These are phyloP conservation scores for Petrocephalus zakoni DNA, from an alignment of 2,113 vertebrate genomes.

Conservation along the genomic window DNA sequence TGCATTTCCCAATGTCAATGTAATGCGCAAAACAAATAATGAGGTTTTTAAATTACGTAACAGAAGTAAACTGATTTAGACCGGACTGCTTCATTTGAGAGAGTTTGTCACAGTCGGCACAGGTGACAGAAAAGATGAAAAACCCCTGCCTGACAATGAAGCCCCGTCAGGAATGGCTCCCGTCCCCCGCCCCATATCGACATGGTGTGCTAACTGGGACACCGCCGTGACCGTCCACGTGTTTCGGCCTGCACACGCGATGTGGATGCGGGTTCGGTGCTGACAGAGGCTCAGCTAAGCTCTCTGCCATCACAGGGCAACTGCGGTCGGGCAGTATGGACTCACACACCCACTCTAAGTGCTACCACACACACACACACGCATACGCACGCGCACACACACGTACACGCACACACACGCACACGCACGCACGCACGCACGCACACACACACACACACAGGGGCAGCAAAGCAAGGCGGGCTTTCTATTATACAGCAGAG, in stretches of 20 bases:
- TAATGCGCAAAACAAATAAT: not conserved
- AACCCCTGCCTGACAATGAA: not conserved
- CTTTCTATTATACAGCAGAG: not conserved
- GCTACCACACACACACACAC: not conserved
- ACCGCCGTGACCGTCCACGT: not conserved
- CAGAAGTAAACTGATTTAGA: not conserved
- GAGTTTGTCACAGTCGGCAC: not conserved
- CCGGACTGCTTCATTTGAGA: not conserved
- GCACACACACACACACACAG: not conserved
- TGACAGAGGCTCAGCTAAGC: not conserved
- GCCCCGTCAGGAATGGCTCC: not conserved
- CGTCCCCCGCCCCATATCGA: not conserved
- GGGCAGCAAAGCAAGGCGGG: not conserved
- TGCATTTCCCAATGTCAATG: not conserved
- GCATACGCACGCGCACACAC: not conserved
- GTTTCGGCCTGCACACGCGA: not conserved
- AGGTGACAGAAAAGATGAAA: not conserved
- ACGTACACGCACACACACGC: not conserved
- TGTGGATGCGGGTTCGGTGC: not conserved
- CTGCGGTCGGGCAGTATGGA: not conserved
- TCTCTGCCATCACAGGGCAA: not conserved
- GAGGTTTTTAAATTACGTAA: not conserved
- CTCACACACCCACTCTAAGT: not conserved
- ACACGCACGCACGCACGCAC: not conserved
- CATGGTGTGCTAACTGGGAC: not conserved